These are phyloP conservation scores for Brachyhypopomus occidentalis DNA, from an alignment of 2,113 vertebrate species.

Conservation along the genomic window DNA sequence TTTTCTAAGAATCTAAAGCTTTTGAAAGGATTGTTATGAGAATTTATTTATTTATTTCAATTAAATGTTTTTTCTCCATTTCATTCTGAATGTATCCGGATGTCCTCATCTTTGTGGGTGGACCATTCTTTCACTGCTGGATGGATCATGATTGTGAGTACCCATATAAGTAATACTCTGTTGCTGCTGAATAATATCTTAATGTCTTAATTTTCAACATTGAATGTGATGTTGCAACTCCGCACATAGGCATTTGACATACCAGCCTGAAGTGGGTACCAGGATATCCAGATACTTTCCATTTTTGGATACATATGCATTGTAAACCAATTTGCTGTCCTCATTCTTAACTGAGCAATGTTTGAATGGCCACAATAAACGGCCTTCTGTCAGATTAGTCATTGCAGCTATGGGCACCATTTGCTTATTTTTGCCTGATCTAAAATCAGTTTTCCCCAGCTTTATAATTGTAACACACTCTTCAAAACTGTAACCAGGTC, in stretches of 20 bases:
- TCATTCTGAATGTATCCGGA: background rate
- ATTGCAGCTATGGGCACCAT: background rate
- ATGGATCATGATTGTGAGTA: constrained; percentile 35
- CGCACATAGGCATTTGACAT: constrained; percentile 1
- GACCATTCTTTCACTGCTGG: constrained; percentile 10
- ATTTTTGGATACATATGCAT: background rate
- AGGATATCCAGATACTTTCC: constrained; percentile 12
- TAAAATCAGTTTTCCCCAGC: background rate
- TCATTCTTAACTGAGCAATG: background rate
- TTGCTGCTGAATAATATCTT: constrained; percentile 25
- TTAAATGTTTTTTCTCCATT: constrained; percentile 9
- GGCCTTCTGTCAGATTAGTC: background rate
- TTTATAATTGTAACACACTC: background rate
- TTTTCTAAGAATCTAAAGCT: background rate
- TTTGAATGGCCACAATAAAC: background rate
- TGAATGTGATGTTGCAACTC: background rate
- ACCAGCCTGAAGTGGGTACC: background rate
- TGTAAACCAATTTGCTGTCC: too few relatives aligned
- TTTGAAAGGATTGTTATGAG: background rate
- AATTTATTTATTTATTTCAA: background rate
- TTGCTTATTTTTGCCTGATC: background rate
- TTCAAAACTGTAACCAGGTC: background rate
- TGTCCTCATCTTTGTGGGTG: background rate
- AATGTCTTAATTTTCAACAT: constrained; percentile 14
- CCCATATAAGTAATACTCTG: background rate